Base-by-base conservation (phyloP, 2,113 vertebrate species). In the Piaya cayana region DNA sequence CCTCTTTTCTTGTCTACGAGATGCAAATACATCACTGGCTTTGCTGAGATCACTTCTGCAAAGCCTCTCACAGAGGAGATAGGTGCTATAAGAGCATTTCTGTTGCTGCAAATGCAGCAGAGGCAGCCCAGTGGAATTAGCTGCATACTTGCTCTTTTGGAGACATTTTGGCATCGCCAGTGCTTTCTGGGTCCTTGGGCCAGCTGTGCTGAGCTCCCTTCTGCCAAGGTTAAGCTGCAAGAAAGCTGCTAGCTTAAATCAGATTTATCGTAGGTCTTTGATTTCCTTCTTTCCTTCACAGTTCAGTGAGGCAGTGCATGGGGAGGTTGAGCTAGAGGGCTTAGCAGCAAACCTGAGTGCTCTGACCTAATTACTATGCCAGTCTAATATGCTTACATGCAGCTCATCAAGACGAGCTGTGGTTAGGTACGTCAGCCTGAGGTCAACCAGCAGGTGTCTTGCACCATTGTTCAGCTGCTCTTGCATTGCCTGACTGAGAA, bases 161-260 rank as follows among this genome's bases (percentile, higher is more conserved):
- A 26, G n/a, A 10, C 0, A 1, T 18, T 65, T 45, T 17, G 30
- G 45, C 60, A 11, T 0, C 3, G 56, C 12, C 2, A 5, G 32
- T 30, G 37, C 30, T 43, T 36, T 34, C 45, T 0, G 2, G 15
- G 23, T 59, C 49, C 79, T 32, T 9, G 13, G 26, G 11, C 43
- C 20, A 47, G 42, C 27, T 39, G 30, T 30, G 17, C 60, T 55
- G 22, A 69, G 29, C 60, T 88, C 19, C 10, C 55, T 92, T 60
- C 39, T 69, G n/a, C 58, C 72, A 49, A 30, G 27, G 30, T 47
- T 50, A 62, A 75, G 36, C 78, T 68, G 53, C 21, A 11, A 20
- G 43, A 47, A 88, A 62, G 36, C 22, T 47, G 36, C 22, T 47
- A 9, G 16, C 16, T 70, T 45, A 19, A 52, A 52, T 8, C 23